Evolutionary conservation across 1,140 invertebrate species (phyloP).

Genomic region (Hestina assimilis): DNA sequence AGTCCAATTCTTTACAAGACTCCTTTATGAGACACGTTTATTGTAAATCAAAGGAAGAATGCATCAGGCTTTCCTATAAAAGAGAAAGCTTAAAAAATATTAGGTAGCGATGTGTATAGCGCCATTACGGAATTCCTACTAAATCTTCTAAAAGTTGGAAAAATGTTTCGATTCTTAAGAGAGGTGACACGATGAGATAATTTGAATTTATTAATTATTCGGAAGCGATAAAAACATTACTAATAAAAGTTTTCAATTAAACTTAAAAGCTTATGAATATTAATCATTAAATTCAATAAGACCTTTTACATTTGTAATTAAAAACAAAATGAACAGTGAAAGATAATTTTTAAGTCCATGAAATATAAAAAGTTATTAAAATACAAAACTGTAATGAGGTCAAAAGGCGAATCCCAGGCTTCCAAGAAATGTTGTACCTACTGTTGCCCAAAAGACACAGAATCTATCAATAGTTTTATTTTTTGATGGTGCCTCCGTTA

Average conservation of each 20-base stretch:
- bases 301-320: too few relatives aligned
- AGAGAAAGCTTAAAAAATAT: slow-evolving; percentile 25
- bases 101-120: slow-evolving; percentile 1
- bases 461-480: background rate
- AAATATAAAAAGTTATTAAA: too few relatives aligned
- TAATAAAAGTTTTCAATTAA: too few relatives aligned
- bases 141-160: slow-evolving; percentile 15
- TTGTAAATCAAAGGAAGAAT: slow-evolving; percentile 24
- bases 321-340: too few relatives aligned
- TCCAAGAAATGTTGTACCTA: too few relatives aligned
- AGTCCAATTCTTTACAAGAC: slow-evolving; percentile 16
- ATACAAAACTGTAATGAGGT: too few relatives aligned
- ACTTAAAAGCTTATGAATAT: too few relatives aligned
- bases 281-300: too few relatives aligned
- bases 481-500: background rate
- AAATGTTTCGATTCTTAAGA: slow-evolving; percentile 9
- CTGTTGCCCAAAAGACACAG: too few relatives aligned
- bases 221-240: too few relatives aligned
- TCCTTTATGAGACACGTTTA: slow-evolving; percentile 5
- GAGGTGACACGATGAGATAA: background rate
- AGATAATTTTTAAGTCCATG: too few relatives aligned
- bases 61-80: slow-evolving; percentile 14
- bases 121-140: slow-evolving; percentile 6
- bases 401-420: too few relatives aligned
- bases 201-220: background rate